These are phyloP conservation scores for Anhinga anhinga DNA, from an alignment of 2,113 vertebrate species.

Conservation along the genomic window DNA sequence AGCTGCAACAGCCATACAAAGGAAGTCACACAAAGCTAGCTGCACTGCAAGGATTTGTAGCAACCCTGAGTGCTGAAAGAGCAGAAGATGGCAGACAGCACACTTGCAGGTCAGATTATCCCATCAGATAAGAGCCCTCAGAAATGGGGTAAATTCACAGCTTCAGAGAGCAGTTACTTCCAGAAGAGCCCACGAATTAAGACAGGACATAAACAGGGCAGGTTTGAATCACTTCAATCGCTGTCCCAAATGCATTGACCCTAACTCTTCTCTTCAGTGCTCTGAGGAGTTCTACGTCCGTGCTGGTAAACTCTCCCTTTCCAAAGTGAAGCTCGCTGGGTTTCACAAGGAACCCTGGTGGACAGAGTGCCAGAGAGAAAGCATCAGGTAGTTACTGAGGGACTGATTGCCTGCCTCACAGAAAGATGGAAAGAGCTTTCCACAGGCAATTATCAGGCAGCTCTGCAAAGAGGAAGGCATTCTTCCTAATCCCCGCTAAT, in stretches of 20 bases:
- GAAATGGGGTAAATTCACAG: neutral
- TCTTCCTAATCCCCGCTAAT: neutral
- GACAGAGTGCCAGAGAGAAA: neutral
- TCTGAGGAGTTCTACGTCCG: neutral
- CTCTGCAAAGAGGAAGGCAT: neutral
- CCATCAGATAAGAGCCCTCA: neutral
- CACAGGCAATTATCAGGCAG: neutral
- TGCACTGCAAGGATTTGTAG: neutral
- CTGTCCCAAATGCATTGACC: neutral
- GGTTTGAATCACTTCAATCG: neutral
- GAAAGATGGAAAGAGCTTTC: neutral
- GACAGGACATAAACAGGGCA: neutral
- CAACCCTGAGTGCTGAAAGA: neutral
- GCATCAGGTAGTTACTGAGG: neutral
- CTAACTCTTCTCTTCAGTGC: neutral
- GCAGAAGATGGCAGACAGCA: neutral
- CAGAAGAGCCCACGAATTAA: neutral
- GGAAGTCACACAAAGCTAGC: conserved; percentile 15
- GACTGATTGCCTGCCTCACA: neutral
- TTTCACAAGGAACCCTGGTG: neutral
- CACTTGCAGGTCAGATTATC: neutral
- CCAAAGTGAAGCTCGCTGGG: neutral
- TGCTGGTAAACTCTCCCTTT: neutral
- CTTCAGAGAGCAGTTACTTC: neutral
- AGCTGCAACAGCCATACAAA: neutral